phyloP scores from a whole-genome alignment of 2,888 invertebrate genomes.

The Eupithecia inturbata region DNA sequence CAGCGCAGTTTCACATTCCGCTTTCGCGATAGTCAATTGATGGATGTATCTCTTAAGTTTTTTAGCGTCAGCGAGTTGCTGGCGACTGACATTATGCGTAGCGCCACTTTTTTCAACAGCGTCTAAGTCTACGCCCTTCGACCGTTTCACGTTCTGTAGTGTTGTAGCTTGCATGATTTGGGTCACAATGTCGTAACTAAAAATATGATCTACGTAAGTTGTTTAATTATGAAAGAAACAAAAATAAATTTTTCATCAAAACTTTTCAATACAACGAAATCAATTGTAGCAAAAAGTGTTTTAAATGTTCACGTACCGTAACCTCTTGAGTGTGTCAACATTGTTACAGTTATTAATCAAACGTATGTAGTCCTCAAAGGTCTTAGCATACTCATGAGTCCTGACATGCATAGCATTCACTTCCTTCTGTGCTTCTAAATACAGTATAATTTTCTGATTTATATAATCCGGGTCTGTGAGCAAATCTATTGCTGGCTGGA shows the following conservation, averaged over 20 bases:
- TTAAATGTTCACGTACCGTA: conserved; percentile 83
- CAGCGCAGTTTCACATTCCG: conserved; percentile 91
- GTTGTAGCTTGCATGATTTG: conserved; percentile 98
- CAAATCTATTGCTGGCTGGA: conserved; percentile 92
- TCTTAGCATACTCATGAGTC: conserved; percentile 94
- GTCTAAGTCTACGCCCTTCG: conserved; percentile 90
- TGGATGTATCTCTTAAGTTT: conserved; percentile 93
- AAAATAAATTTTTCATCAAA: neutral
- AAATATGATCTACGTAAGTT: conserved; percentile 23
- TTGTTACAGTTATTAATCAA: conserved; percentile 92
- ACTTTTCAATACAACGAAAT: neutral
- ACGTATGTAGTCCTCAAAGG: conserved; percentile 94
- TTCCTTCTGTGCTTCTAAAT: conserved; percentile 91
- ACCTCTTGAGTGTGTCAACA: conserved; percentile 92
- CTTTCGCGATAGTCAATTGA: conserved; percentile 91
- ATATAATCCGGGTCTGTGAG: conserved; percentile 96
- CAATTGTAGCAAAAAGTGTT: conserved; percentile 44
- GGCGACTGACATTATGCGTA: conserved; percentile 87
- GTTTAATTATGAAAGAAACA: neutral
- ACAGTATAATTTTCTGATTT: conserved; percentile 93
- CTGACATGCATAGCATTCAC: conserved; percentile 90
- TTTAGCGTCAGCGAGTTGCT: conserved; percentile 91
- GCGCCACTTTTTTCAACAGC: conserved; percentile 77
- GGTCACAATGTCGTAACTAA: conserved; percentile 92
- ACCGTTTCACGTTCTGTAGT: conserved; percentile 93